Evolutionary conservation across 2,113 vertebrate species (phyloP).

Genomic region (Platycercus adscitus): DNA sequence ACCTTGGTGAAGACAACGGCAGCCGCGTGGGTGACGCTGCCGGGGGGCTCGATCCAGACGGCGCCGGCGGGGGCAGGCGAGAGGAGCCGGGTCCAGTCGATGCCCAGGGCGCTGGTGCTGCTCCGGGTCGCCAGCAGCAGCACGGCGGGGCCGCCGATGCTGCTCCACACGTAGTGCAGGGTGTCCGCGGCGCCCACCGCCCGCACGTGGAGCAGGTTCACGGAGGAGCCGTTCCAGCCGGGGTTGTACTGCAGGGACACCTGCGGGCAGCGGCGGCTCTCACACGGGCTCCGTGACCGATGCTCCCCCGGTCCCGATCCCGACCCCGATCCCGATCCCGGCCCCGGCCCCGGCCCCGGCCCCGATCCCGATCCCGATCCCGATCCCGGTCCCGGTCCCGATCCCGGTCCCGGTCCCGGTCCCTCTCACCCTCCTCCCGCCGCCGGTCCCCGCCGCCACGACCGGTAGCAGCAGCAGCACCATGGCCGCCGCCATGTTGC

Average conservation of each 20-base stretch:
- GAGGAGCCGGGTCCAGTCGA: slow-evolving; percentile 85
- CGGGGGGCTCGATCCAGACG: slow-evolving; percentile 80
- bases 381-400: too few species aligned
- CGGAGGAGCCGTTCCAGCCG: background rate
- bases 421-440: too few species aligned
- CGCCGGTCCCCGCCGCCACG: too few species aligned
- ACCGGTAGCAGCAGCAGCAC: too few species aligned
- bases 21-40: slow-evolving; percentile 77
- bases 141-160: slow-evolving; percentile 80
- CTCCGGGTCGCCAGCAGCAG: slow-evolving; percentile 83
- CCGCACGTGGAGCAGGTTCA: slow-evolving; percentile 83
- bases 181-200: slow-evolving; percentile 81
- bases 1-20: slow-evolving; percentile 87
- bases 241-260: slow-evolving; percentile 81
- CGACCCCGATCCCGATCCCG: too few species aligned
- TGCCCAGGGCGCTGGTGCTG: slow-evolving; percentile 66
- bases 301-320: too few species aligned
- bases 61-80: slow-evolving; percentile 58
- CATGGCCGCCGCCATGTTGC: too few species aligned
- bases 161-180: slow-evolving; percentile 88
- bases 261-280: slow-evolving; percentile 56
- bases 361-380: too few species aligned
- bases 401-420: too few species aligned
- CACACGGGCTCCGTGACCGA: background rate
- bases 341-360: too few species aligned